Base-by-base conservation (phyloP, 2,113 vertebrate genomes). In the Probosciger aterrimus region DNA sequence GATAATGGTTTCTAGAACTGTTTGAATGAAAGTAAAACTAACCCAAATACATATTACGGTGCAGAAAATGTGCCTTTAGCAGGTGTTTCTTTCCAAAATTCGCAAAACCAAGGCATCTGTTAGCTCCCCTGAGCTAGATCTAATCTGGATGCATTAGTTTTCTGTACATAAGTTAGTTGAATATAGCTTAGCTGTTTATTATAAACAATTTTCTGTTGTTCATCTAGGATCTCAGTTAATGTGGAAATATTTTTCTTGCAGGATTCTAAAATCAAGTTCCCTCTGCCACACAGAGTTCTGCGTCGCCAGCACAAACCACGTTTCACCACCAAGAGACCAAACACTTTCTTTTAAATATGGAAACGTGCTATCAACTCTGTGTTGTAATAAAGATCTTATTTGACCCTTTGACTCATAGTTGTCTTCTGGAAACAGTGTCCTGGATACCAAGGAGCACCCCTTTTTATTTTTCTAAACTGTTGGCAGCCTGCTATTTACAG, bases 261-360 rank as follows among this genome's bases (percentile, higher is more conserved):
- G 99, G 99, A 99, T 97, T 99, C 99, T 65, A 99, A 99, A 98
- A 99, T 99, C 98, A 99, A 99, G 98, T 99, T 99, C 98, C 99
- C 99, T 3, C 98, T 99, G 97, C 99, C 99, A 27, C 99, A 99
- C 98, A 98, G 99, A 95, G 99, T 99, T 59, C 98, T 99, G 94
- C 99, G 99, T 67, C 98, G 98, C 93, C 99, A 99, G 97, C 99
- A 99, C 98, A 99, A 99, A 91, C 99, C 99, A 18, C 99, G 99
- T 93, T 99, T 99, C 98, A 99, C 99, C 97, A 99, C 99, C 98
- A 99, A 99, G 99, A 99, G 99, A 98, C 99, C 99, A 93, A 99
- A 99, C 95, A 99, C 99, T 85, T 99, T 99, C 98, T 99, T 98
- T 95, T 99, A 98, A 98, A 88, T 43, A 35, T 17, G 18, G 46